These are phyloP conservation scores for Drosophila seguyi DNA, from an alignment of 1,140 invertebrate genomes.

Conservation along the genomic window DNA sequence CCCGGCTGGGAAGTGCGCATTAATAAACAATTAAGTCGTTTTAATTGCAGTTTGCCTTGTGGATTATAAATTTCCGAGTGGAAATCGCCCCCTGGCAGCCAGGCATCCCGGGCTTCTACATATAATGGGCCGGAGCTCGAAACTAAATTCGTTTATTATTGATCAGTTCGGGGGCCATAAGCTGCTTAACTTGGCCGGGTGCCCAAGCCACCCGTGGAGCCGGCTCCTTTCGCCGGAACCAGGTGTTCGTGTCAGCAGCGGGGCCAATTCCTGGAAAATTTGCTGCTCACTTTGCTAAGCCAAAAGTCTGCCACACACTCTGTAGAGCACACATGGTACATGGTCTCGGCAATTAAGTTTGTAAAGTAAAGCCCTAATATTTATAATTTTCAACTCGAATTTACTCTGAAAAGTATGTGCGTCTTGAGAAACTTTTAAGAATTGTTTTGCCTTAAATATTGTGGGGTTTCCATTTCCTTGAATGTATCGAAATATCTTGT, in stretches of 20 bases:
- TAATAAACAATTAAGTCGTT: slow-evolving; percentile 78
- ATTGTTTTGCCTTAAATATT: too few relatives aligned
- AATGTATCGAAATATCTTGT: slow-evolving; percentile 1
- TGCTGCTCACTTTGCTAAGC: slow-evolving; percentile 35
- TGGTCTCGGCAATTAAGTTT: slow-evolving; percentile 10
- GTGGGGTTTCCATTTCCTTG: neutral
- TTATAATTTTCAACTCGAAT: neutral
- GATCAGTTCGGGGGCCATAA: slow-evolving; percentile 45
- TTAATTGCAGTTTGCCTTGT: slow-evolving; percentile 66
- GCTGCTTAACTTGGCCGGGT: slow-evolving; percentile 39
- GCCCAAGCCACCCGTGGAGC: slow-evolving; percentile 14
- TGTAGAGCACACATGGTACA: slow-evolving; percentile 7
- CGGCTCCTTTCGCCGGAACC: neutral
- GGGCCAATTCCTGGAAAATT: slow-evolving; percentile 24
- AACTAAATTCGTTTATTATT: slow-evolving; percentile 51
- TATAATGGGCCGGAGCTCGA: slow-evolving; percentile 25
- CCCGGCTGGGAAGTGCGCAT: slow-evolving; percentile 66
- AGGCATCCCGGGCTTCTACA: neutral
- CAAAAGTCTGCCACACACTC: slow-evolving; percentile 11
- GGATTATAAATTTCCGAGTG: slow-evolving; percentile 48
- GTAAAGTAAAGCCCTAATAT: neutral
- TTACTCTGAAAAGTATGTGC: neutral
- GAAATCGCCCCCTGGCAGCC: slow-evolving; percentile 6
- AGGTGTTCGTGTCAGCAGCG: slow-evolving; percentile 24
- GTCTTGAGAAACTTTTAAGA: too few relatives aligned